Evolutionary conservation across 1,140 invertebrate genomes (phyloP).

Genomic region (Nixonia krombeini): DNA sequence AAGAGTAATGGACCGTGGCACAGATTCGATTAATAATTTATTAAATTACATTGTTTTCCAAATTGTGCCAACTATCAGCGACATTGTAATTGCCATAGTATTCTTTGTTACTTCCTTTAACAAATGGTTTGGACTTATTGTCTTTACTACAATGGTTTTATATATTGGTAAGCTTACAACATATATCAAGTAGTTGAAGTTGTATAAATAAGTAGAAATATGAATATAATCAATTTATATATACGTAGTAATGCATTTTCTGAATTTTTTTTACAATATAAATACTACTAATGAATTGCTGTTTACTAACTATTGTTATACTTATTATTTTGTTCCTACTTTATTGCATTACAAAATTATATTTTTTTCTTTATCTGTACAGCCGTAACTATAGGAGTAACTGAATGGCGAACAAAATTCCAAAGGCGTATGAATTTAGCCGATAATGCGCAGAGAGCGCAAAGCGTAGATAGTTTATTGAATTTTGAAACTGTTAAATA

Average conservation of each 20-base stretch:
- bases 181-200: too few relatives aligned
- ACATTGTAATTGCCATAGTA: constrained; percentile 93
- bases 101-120: constrained; percentile 93
- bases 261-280: too few relatives aligned
- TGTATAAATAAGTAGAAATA: too few relatives aligned
- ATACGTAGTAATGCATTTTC: too few relatives aligned
- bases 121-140: constrained; percentile 93
- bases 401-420: constrained; percentile 97
- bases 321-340: too few relatives aligned
- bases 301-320: too few relatives aligned
- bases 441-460: constrained; percentile 92
- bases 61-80: constrained; percentile 92
- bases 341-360: too few relatives aligned
- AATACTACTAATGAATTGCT: too few relatives aligned
- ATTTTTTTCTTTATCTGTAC: constrained; percentile 40
- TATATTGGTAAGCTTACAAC: constrained; percentile 85
- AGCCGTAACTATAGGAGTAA: constrained; percentile 89
- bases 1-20: constrained; percentile 94
- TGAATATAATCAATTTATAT: too few relatives aligned
- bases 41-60: constrained; percentile 90
- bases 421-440: constrained; percentile 92
- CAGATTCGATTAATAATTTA: constrained; percentile 93
- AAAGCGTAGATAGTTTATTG: constrained; percentile 94
- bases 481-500: constrained; percentile 99
- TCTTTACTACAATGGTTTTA: constrained; percentile 91